Conservation (phyloP, 2,113 vertebrate species). For the Atlantisia rogersi region DNA sequence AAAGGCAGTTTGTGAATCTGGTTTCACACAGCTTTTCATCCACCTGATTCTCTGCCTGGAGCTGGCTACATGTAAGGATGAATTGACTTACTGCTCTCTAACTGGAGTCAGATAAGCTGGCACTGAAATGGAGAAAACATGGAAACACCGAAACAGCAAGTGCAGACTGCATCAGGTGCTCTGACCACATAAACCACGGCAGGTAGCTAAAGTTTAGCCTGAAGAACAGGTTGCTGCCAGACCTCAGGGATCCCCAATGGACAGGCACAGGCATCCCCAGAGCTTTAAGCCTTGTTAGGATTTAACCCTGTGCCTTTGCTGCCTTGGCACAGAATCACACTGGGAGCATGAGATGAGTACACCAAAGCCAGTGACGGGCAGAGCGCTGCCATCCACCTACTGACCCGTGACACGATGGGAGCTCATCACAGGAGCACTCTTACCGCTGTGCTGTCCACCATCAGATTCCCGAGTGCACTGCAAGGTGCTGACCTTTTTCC, state of each 20-base stretch:
- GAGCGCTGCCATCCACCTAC: background rate
- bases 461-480: background rate
- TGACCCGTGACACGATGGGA: accelerated
- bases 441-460: accelerated
- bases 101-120: background rate
- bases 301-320: background rate
- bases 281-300: background rate
- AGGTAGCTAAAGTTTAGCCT: background rate
- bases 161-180: background rate
- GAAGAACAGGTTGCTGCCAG: background rate
- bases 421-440: background rate
- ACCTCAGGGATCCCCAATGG: background rate
- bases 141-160: background rate
- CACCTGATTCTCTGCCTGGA: background rate
- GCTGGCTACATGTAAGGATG: background rate
- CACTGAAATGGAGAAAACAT: background rate
- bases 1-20: background rate
- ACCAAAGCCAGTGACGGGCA: background rate
- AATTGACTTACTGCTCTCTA: background rate
- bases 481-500: background rate
- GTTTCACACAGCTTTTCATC: constrained; percentile 18
- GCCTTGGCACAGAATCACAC: background rate
- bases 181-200: background rate
- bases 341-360: accelerated
- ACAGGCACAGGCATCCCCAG: background rate